These are phyloP conservation scores for Nysson spinosus DNA, from an alignment of 2,888 invertebrate species.

Conservation along the genomic window DNA sequence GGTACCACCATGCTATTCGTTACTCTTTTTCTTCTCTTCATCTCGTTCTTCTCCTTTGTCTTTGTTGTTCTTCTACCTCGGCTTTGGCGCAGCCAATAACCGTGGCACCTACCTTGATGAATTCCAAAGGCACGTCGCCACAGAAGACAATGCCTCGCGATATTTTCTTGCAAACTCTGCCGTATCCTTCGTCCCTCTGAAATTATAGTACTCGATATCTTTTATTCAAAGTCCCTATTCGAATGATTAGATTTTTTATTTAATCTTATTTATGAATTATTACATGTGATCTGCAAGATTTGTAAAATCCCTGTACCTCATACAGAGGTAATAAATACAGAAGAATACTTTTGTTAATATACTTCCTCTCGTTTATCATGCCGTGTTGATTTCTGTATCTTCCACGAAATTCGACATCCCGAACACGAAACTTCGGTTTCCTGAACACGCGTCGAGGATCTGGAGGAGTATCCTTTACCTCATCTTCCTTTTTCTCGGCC, in stretches of 20 bases:
- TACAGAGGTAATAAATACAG: no score
- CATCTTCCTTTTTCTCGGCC: slow-evolving; percentile 14
- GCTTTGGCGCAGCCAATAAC: slow-evolving; percentile 44
- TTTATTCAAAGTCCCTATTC: no score
- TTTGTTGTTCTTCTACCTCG: slow-evolving; percentile 18
- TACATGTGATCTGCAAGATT: no score
- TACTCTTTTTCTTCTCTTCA: slow-evolving; percentile 50
- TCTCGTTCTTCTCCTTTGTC: slow-evolving; percentile 3
- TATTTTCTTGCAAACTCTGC: slow-evolving; percentile 29
- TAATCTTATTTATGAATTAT: no score
- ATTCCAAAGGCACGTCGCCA: slow-evolving; percentile 40
- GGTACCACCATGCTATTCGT: slow-evolving; percentile 16
- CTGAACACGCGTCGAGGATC: slow-evolving; percentile 16
- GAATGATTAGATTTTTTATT: no score
- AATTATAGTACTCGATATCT: no score
- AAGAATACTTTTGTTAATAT: no score
- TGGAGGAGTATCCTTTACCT: slow-evolving; percentile 10
- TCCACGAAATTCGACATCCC: slow-evolving; percentile 10
- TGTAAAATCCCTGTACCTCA: no score
- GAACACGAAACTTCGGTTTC: slow-evolving; percentile 22
- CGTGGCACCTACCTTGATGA: slow-evolving; percentile 65
- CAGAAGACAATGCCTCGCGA: slow-evolving; percentile 18
- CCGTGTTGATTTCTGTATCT: no score
- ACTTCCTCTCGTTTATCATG: no score
- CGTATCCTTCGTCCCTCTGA: background rate